Base-by-base conservation (phyloP, 2,113 vertebrate genomes). In the Podocnemis expansa region DNA sequence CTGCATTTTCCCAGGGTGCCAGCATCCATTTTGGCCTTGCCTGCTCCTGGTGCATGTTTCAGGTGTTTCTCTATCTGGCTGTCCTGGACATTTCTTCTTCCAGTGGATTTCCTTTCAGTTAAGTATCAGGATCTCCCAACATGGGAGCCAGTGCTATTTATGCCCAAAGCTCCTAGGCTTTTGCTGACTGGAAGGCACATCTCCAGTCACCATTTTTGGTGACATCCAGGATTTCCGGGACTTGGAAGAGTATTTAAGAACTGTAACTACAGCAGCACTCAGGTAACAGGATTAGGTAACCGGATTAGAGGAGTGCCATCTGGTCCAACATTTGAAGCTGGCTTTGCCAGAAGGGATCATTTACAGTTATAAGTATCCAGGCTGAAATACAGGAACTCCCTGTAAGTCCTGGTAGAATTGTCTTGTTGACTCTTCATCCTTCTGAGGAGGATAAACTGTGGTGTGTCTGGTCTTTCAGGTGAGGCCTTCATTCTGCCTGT, bases 121-220 rank as follows among this genome's bases (percentile, higher is more conserved):
- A n/a, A 19, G n/a, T 19, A 45, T 27, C n/a, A 19, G 31, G 38
- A 25, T 29, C 51, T 56, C 79, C 51, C 49, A 5, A 4, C 19
- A 5, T 73, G 58, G 89, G 84, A 80, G 82, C 21, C 14, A 38
- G 38, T 47, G 5, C 56, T 1, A 3, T 4, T 78, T 89, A 80
- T 63, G 83, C 80, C 25, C 11, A 3, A 43, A 25, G 38, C 17
- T 38, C 58, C 12, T 67, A 41, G 60, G 82, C 83, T 63, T 7
- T 21, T 0, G 0, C 16, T 43, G n/a, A 3, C 67, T 73, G 56
- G 67, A 29, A 27, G 31, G 0, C 85, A 34, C 0, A 0, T n/a
- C 45, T 54, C 87, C 0, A 0, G 54, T 43, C 55, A 16, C 0
- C 76, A 3, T 60, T 84, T 76, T 0, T 0, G 58, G 41, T 82